A percentile compares a stretch with the other conserved stretches of the same genome.
These are phyloP conservation scores for Phyto melanocephala DNA, from an alignment of 2,888 invertebrate genomes.

Conservation along the genomic window DNA sequence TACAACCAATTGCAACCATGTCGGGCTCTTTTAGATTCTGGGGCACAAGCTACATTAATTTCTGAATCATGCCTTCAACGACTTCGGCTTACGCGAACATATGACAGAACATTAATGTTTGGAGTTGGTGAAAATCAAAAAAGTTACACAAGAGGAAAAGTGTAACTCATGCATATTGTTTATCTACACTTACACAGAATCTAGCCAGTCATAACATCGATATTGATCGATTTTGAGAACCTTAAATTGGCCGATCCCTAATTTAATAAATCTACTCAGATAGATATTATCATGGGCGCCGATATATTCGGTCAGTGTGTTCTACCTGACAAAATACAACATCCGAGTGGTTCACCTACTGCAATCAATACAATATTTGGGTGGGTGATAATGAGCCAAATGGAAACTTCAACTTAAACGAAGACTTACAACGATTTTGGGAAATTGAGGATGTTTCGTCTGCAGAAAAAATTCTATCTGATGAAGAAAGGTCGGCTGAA, in stretches of 20 bases:
- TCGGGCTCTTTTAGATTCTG: conserved; percentile 51
- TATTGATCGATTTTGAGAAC: conserved; percentile 11
- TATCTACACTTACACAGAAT: conserved; percentile 27
- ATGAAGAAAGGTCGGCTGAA: too few relatives aligned
- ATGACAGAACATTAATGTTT: too few relatives aligned
- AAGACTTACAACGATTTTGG: too few relatives aligned
- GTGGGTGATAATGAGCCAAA: conserved; percentile 34
- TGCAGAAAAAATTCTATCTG: too few relatives aligned
- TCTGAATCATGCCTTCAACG: conserved; percentile 35
- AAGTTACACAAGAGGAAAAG: conserved; percentile 24
- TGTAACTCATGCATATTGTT: conserved; percentile 37
- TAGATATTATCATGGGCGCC: too few relatives aligned
- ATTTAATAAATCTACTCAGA: too few relatives aligned
- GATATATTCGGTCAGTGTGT: too few relatives aligned
- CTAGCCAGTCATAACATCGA: conserved; percentile 11
- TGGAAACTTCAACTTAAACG: neutral
- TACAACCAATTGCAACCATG: neutral
- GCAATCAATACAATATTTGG: too few relatives aligned
- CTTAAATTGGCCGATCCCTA: conserved; percentile 20
- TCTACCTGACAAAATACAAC: too few relatives aligned
- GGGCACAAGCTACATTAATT: conserved; percentile 47
- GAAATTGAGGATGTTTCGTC: too few relatives aligned
- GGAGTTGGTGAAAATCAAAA: conserved; percentile 29
- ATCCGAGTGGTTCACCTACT: too few relatives aligned
- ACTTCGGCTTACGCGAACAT: too few relatives aligned